Conservation (phyloP, 64 coral and sea anemone species). For the Montipora cactus region DNA sequence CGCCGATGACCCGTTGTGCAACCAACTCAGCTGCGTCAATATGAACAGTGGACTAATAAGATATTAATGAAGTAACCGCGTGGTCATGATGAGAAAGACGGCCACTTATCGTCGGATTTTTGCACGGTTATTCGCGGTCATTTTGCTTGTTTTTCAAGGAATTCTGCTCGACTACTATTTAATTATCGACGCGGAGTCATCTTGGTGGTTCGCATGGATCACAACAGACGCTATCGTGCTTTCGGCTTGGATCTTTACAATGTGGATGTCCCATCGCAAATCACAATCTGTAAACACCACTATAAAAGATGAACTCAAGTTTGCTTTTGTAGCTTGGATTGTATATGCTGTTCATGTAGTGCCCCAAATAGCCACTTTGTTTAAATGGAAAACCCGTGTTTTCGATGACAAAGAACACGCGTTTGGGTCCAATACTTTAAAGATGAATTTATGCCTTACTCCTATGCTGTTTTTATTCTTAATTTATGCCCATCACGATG, state of each 20-base stretch:
- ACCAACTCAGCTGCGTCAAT: not conserved
- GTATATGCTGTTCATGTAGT: conserved; percentile 90
- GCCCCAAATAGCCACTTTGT: conserved; percentile 84
- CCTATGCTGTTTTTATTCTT: conserved; percentile 91
- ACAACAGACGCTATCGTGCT: conserved; percentile 67
- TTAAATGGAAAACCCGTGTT: conserved; percentile 53
- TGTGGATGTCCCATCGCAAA: conserved; percentile 71
- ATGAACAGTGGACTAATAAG: not conserved
- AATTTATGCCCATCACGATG: conserved; percentile 88
- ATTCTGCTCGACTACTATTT: conserved; percentile 76
- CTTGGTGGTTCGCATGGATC: conserved; percentile 67
- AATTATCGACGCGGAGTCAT: conserved; percentile 35
- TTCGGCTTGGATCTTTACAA: conserved; percentile 71
- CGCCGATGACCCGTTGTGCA: not conserved
- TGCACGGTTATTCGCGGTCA: conserved; percentile 56
- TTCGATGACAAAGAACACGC: conserved; percentile 70
- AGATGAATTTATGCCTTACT: conserved; percentile 90
- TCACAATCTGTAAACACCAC: not conserved
- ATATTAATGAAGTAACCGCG: not conserved
- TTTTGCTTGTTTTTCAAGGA: conserved; percentile 63
- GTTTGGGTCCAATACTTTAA: conserved; percentile 86
- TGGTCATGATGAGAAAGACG: conserved; percentile 34
- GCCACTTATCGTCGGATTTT: conserved; percentile 63
- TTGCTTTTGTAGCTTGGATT: conserved; percentile 87
- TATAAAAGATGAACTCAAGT: conserved; percentile 74